Evolutionary conservation across 2,888 invertebrate species (phyloP).

Genomic region (Folsomia candida): DNA sequence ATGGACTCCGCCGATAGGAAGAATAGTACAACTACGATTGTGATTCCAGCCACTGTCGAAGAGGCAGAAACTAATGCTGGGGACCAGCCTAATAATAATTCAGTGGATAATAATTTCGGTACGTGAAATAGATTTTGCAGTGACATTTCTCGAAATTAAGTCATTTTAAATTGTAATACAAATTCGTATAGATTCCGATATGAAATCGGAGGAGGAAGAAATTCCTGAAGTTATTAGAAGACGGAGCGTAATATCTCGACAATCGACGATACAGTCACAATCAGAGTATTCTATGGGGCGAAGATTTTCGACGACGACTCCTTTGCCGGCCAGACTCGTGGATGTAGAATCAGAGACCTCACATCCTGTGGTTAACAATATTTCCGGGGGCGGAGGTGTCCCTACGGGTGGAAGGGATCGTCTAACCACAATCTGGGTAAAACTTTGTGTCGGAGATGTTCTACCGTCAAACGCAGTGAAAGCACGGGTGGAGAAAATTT

Average conservation of each 20-base stretch:
- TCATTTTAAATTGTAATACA: too few relatives aligned
- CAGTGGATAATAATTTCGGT: too few relatives aligned
- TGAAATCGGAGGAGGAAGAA: neutral
- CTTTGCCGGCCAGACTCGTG: neutral
- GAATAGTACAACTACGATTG: neutral
- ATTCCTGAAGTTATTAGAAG: neutral
- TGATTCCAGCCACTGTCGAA: neutral
- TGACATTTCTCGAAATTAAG: too few relatives aligned
- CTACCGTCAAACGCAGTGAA: constrained; percentile 46
- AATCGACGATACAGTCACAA: neutral
- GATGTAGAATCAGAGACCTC: neutral
- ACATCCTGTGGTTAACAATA: neutral
- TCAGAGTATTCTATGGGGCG: neutral
- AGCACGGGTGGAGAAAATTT: constrained; percentile 45
- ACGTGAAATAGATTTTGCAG: too few relatives aligned
- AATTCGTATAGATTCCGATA: too few relatives aligned
- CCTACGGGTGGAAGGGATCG: constrained; percentile 2
- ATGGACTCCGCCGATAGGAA: too few relatives aligned
- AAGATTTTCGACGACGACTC: neutral
- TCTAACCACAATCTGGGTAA: constrained; percentile 40
- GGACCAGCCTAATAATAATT: too few relatives aligned
- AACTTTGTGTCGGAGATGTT: constrained; percentile 45
- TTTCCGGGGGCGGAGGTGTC: neutral
- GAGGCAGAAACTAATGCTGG: neutral
- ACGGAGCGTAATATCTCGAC: neutral